Conservation (phyloP, 2,888 invertebrate genomes). For the Cotesia congregata region DNA sequence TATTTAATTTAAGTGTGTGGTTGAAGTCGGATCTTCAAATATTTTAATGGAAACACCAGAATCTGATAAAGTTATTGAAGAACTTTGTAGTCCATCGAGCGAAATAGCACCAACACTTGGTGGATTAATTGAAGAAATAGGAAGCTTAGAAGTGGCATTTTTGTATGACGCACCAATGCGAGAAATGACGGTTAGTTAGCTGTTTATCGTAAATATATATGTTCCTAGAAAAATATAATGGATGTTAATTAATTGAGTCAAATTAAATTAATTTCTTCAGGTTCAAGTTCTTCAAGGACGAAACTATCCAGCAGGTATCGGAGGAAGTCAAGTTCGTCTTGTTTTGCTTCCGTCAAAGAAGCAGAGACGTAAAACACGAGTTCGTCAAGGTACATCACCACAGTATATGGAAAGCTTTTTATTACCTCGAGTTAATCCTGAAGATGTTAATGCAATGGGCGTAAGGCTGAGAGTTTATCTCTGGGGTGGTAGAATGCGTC, state of each 20-base stretch:
- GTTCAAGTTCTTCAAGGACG: constrained; percentile 90
- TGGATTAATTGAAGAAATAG: constrained; percentile 62
- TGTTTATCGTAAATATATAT: constrained; percentile 7
- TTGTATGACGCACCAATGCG: constrained; percentile 91
- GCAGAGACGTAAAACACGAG: constrained; percentile 94
- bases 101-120: constrained; percentile 62
- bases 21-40: constrained; percentile 64
- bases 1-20: constrained; percentile 60
- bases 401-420: constrained; percentile 95
- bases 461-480: constrained; percentile 91
- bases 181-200: constrained; percentile 81
- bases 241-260: neutral
- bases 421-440: constrained; percentile 92
- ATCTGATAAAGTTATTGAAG: constrained; percentile 57
- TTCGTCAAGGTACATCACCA: constrained; percentile 90
- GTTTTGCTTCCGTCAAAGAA: constrained; percentile 92
- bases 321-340: constrained; percentile 85
- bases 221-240: neutral
- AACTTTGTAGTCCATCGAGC: constrained; percentile 67
- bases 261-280: constrained; percentile 45
- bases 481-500: constrained; percentile 88
- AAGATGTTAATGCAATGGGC: constrained; percentile 94
- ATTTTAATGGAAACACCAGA: constrained; percentile 61
- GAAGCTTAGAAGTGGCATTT: constrained; percentile 89
- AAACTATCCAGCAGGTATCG: constrained; percentile 82